A percentile compares a stretch with the other conserved stretches of the same genome.
Evolutionary conservation across 2,797 vertebrate species (phyloP).

Genomic region (Eulemur mongoz): DNA sequence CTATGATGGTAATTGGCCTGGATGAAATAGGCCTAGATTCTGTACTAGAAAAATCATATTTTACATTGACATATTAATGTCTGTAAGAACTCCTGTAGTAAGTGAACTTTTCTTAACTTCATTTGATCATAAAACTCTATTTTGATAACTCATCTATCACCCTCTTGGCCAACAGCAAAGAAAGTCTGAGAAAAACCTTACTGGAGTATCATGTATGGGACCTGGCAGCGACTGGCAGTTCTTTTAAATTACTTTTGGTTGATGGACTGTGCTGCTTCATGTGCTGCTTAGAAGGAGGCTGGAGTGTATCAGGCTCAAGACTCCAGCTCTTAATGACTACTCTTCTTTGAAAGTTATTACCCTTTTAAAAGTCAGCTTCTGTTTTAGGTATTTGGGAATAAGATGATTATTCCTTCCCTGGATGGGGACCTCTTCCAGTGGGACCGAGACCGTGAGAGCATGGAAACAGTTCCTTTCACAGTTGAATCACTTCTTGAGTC

Average conservation of each 20-base stretch:
- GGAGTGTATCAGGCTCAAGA: background rate
- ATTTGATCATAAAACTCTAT: background rate
- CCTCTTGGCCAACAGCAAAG: background rate
- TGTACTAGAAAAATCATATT: background rate
- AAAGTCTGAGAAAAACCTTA: background rate
- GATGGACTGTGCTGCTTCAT: background rate
- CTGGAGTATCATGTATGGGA: background rate
- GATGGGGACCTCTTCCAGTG: conserved; percentile 98
- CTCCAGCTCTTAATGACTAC: background rate
- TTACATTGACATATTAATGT: background rate
- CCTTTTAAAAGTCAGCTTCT: conserved; percentile 25
- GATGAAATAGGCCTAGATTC: background rate
- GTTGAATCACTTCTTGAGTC: conserved; percentile 98
- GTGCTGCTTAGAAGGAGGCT: background rate
- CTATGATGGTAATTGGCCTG: background rate
- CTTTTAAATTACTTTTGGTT: background rate
- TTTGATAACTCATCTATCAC: background rate
- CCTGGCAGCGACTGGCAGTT: background rate
- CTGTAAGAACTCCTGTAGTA: background rate
- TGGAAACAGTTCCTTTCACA: conserved; percentile 98
- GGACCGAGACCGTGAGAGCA: conserved; percentile 97
- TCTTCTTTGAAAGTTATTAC: background rate
- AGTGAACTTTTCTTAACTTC: background rate
- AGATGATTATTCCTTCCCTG: conserved; percentile 98
- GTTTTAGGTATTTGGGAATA: conserved; percentile 95